Conservation (phyloP, 1,140 invertebrate species). For the Pollicipes pollicipes region DNA sequence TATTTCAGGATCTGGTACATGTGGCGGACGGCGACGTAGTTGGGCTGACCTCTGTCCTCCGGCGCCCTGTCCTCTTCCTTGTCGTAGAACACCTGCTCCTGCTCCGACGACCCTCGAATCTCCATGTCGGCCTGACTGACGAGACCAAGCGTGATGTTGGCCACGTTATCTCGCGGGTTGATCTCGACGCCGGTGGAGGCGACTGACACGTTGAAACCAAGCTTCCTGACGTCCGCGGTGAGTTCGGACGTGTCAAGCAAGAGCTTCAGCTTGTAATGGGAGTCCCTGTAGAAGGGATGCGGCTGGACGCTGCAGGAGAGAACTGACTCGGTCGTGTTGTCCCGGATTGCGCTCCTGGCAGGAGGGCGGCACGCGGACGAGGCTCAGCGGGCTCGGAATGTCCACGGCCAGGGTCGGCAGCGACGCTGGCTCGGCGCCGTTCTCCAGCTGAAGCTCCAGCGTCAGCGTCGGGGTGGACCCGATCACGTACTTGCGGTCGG, state of each 20-base stretch:
- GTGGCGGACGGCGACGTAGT: neutral
- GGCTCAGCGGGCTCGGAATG: conserved; percentile 11
- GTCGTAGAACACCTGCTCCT: neutral
- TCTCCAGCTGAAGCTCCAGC: neutral
- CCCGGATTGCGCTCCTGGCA: neutral
- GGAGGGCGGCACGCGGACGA: neutral
- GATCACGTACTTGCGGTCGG: neutral
- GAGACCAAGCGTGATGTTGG: neutral
- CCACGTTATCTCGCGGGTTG: neutral
- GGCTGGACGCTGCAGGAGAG: neutral
- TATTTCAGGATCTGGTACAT: neutral
- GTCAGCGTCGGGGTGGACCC: neutral
- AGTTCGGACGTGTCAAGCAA: neutral
- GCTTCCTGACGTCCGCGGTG: neutral
- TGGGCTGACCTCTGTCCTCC: neutral
- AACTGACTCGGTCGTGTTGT: neutral
- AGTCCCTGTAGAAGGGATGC: neutral
- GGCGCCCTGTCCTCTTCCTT: neutral
- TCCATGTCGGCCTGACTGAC: neutral
- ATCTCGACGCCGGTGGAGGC: neutral
- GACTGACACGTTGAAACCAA: neutral
- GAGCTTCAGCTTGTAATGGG: neutral
- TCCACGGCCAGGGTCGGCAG: neutral
- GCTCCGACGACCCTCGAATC: neutral
- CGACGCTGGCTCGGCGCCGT: neutral